Conservation (phyloP, 2,888 invertebrate species). For the Liposcelis brunnea region DNA sequence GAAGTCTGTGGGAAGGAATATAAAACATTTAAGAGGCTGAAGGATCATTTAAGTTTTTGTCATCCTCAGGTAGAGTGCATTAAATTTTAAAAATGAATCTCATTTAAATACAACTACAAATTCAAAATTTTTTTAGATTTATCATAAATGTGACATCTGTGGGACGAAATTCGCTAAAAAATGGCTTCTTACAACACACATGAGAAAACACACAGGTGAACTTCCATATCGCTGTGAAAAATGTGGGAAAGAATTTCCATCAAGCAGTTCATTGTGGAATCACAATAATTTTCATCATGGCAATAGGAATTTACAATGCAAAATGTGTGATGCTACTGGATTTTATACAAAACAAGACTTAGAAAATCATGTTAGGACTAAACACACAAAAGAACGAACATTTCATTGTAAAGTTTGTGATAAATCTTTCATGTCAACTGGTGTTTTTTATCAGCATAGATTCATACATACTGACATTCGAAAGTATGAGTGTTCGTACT, state of each 20-base stretch:
- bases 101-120: no score
- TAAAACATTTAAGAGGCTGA: no score
- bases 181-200: neutral
- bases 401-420: neutral
- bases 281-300: neutral
- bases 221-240: neutral
- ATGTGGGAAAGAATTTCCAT: neutral
- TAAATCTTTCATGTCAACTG: neutral
- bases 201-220: neutral
- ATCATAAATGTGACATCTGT: neutral
- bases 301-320: neutral
- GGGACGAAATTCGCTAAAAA: neutral
- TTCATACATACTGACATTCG: neutral
- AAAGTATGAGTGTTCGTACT: neutral
- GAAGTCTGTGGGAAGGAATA: no score
- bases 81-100: no score
- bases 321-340: neutral
- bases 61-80: no score
- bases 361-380: neutral
- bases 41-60: no score
- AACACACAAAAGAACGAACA: neutral
- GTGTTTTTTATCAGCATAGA: neutral
- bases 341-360: neutral
- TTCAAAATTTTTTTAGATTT: no score
- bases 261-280: neutral